Evolutionary conservation across 2,888 invertebrate genomes (phyloP), one percentile per base, ranked within the genome.

Genomic region (Trypoxylon attenuatum): DNA sequence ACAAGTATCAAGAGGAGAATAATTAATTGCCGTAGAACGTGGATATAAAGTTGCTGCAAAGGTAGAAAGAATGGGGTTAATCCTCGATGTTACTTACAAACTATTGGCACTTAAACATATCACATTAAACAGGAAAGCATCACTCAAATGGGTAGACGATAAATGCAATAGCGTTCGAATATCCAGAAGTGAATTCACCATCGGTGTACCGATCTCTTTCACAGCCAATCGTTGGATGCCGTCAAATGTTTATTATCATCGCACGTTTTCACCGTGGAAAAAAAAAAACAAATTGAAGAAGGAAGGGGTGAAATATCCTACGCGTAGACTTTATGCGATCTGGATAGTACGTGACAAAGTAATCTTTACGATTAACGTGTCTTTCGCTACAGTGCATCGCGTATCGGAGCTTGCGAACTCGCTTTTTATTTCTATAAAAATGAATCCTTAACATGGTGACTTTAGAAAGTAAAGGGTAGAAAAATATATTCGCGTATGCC

Each of bases 401-500:
- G 66, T 50, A 60, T 71, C 71, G 41, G 64, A 65, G 67, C 67
- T 47, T 61, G 63, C 51, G 53, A 59, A 60, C 62, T 64, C 64
- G 51, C 57, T 22, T 42, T 22, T 38, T 51, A 41, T 27, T 18
- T 18, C 39, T 61, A 61, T 52, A 51, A 58, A 63, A 65, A 62
- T 64, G 56, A 49, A 50, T 38, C 38, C 54, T 58, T 33, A 47
- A 66, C 59, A 49, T 51, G 49, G 70, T 69, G 46, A 42, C 45
- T 69, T 74, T 75, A 72, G 70, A 74, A 80, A 79, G 71, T 76
- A 78, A 80, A 73, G 73, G 73, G 73, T 80, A 80, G 73, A 80
- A 80, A 80, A 80, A 80, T 80, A 80, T 77, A 77, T 53, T n/a
- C n/a, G 57, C 69, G 53, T 51, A 54, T 56, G 52, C 59, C 63